phyloP scores from a whole-genome alignment of 2,797 vertebrate genomes.

The Agapornis canus region DNA sequence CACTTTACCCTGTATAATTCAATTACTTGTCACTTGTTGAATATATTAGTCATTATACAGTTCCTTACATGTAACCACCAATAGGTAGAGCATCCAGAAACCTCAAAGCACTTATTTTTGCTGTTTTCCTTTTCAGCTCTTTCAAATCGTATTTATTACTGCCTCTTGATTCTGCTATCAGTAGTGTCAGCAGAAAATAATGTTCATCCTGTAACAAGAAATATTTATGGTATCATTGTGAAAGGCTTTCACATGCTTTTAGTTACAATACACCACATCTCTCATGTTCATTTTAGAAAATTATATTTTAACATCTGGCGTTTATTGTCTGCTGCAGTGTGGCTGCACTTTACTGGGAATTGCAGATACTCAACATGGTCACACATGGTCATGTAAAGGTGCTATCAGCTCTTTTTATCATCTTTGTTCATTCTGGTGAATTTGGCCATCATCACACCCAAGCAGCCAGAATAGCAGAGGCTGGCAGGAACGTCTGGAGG shows the following conservation, averaged over 20 bases:
- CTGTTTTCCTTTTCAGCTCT: neutral
- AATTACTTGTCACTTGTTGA: neutral
- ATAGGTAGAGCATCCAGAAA: neutral
- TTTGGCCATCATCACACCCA: neutral
- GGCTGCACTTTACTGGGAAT: neutral
- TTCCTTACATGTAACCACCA: neutral
- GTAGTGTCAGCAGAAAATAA: neutral
- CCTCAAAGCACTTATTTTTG: neutral
- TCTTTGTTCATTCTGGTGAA: neutral
- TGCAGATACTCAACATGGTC: neutral
- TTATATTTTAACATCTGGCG: neutral
- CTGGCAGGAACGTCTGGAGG: neutral
- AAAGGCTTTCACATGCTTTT: neutral
- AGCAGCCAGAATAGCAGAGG: neutral
- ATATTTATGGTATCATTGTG: neutral
- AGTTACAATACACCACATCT: neutral
- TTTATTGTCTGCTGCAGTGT: neutral
- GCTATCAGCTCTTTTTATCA: neutral
- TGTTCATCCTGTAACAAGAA: neutral
- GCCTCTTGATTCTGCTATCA: neutral
- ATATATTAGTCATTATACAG: neutral
- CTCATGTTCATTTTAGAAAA: neutral
- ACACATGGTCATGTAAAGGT: neutral
- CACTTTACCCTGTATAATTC: neutral
- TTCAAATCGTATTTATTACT: neutral